These are phyloP conservation scores for Uropsilus gracilis DNA, from an alignment of 2,113 vertebrate genomes.

Conservation along the genomic window DNA sequence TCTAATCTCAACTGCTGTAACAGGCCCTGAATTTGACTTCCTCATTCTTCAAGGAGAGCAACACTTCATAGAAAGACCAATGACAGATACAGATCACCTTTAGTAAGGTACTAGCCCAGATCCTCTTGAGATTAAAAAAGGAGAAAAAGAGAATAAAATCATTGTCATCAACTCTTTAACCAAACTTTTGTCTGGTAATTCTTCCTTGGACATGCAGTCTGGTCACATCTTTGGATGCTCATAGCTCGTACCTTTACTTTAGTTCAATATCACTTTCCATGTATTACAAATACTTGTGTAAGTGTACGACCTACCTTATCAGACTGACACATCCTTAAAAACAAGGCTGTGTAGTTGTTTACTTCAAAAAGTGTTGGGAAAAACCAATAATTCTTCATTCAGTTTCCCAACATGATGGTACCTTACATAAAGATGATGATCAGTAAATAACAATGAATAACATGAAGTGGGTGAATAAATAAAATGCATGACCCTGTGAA, in stretches of 20 bases:
- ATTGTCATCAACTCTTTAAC: not conserved
- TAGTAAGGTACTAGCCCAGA: not conserved
- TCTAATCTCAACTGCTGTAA: not conserved
- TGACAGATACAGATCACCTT: not conserved
- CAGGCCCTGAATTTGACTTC: not conserved
- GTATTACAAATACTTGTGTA: slow-evolving; percentile 3
- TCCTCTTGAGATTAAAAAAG: not conserved
- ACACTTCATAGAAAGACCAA: not conserved
- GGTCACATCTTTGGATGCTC: not conserved
- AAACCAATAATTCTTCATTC: not conserved
- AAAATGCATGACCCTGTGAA: not conserved
- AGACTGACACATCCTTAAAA: not conserved
- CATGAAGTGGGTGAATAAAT: not conserved
- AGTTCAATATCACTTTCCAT: not conserved
- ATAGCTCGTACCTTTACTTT: not conserved
- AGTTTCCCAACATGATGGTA: not conserved
- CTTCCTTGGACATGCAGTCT: not conserved
- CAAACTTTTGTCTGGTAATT: not conserved
- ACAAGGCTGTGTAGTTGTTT: not conserved
- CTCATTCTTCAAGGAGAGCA: not conserved
- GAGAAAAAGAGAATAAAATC: not conserved
- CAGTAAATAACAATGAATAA: slow-evolving; percentile 28
- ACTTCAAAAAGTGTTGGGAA: not conserved
- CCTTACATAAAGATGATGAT: not conserved
- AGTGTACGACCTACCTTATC: not conserved